Base-by-base conservation (phyloP, 2,888 invertebrate genomes). In the Oasisia sp. region DNA sequence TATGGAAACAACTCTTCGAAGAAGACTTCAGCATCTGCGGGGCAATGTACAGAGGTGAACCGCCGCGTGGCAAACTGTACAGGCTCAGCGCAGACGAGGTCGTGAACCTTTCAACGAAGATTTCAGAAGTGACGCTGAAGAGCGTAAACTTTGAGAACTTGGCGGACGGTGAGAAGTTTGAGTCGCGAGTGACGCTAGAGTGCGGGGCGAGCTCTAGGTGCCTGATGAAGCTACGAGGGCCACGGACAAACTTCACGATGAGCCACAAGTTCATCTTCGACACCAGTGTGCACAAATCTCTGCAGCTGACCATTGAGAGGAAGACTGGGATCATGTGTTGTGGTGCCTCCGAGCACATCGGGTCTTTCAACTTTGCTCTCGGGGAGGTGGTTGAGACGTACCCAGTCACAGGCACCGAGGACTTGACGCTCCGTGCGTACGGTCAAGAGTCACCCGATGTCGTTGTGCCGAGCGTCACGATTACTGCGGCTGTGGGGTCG, bases 11-110 rank as follows among this genome's bases (percentile, higher is more conserved):
- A 27, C 94, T 95, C 45, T 97, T 96, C 94, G 94, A 95, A 92
- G 96, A 96, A 91, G 95, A 95, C 91, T 95, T 96, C 91, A 95
- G 96, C 91, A 95, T 96, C 94, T 95, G 96, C 92, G 96, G 97
- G 38, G 96, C 96, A 90, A 97, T 97, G 97, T 97, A 95, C 94
- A 95, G 97, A 32, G 97, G 96, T 3, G 96, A 96, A 91, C 96
- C 96, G 89, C 96, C 96, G 1, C 95, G 95, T 19, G 95, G 95
- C 5, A 95, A 96, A 93, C 95, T 97, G 92, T 95, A 96, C 8
- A 94, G 95, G 90, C 95, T 97, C 92, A 94, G 94, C 27, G 94
- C 93, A 50, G 95, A 95, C 50, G 95, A 96, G 93, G 94, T 95
- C 8, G 94, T 94, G 91, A 93, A 93, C 32, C 94, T 96, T 89